phyloP scores from a whole-genome alignment of 2,113 vertebrate species.

The Lepus timidus region DNA sequence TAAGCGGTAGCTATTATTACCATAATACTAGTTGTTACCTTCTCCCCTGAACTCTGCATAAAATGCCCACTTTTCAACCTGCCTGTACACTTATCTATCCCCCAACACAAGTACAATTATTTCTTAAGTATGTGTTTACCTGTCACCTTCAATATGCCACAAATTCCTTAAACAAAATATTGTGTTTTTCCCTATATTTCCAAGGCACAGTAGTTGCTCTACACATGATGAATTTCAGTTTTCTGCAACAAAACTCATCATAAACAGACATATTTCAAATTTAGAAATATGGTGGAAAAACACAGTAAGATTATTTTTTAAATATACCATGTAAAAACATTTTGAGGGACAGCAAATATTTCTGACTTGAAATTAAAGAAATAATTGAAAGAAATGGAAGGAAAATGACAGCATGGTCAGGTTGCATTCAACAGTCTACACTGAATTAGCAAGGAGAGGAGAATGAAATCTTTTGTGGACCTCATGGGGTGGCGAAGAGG shows the following conservation, averaged over 20 bases:
- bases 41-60: neutral
- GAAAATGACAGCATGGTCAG: neutral
- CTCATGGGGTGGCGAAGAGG: neutral
- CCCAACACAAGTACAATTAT: neutral
- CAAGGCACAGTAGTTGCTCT: neutral
- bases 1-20: neutral
- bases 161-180: conserved; percentile 13
- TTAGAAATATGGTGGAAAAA: conserved; percentile 34
- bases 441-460: neutral
- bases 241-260: neutral
- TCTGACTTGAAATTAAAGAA: conserved; percentile 12
- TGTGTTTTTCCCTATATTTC: neutral
- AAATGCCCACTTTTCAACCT: neutral
- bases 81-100: neutral
- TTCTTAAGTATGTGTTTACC: conserved; percentile 12
- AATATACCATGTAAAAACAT: conserved; percentile 50
- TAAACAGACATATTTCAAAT: conserved; percentile 37
- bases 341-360: neutral
- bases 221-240: neutral
- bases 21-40: neutral
- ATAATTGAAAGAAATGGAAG: neutral
- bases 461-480: conserved; percentile 21
- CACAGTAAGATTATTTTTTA: neutral
- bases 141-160: neutral
- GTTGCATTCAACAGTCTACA: neutral